Evolutionary conservation across 2,797 vertebrate genomes (phyloP).

Genomic region (Megalops cyprinoides): DNA sequence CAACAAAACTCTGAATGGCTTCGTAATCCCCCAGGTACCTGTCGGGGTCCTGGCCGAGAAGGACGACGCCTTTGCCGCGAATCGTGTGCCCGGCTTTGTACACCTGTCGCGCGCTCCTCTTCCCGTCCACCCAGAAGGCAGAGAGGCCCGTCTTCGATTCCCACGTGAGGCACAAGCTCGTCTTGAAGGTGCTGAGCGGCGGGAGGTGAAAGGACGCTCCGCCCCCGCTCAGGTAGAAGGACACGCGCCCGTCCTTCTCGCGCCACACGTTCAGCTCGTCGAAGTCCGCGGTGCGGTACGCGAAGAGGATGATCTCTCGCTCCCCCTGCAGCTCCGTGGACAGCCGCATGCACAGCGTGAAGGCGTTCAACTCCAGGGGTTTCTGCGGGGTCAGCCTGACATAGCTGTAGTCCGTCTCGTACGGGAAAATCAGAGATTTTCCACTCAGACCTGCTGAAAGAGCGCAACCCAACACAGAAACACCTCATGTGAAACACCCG

Average conservation of each 20-base stretch:
- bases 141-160: conserved; percentile 66
- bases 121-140: conserved; percentile 72
- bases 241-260: conserved; percentile 72
- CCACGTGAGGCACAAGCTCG: conserved; percentile 79
- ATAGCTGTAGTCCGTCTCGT: conserved; percentile 77
- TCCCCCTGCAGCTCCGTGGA: conserved; percentile 74
- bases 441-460: conserved; percentile 63
- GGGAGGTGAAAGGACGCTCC: conserved; percentile 70
- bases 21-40: conserved; percentile 68
- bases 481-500: too few relatives aligned
- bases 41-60: conserved; percentile 79
- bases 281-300: conserved; percentile 75
- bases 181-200: conserved; percentile 71
- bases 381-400: conserved; percentile 72
- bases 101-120: conserved; percentile 70
- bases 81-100: conserved; percentile 72
- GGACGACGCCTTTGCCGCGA: conserved; percentile 52
- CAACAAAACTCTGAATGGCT: conserved; percentile 68
- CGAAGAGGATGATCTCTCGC: conserved; percentile 77
- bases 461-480: conserved; percentile 1
- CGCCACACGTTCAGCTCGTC: conserved; percentile 81
- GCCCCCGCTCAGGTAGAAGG: conserved; percentile 77
- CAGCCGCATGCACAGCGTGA: conserved; percentile 77
- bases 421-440: conserved; percentile 76
- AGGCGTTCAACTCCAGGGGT: conserved; percentile 69